phyloP scores from a whole-genome alignment of 1,140 invertebrate genomes.

The Drosophila murphyi region DNA sequence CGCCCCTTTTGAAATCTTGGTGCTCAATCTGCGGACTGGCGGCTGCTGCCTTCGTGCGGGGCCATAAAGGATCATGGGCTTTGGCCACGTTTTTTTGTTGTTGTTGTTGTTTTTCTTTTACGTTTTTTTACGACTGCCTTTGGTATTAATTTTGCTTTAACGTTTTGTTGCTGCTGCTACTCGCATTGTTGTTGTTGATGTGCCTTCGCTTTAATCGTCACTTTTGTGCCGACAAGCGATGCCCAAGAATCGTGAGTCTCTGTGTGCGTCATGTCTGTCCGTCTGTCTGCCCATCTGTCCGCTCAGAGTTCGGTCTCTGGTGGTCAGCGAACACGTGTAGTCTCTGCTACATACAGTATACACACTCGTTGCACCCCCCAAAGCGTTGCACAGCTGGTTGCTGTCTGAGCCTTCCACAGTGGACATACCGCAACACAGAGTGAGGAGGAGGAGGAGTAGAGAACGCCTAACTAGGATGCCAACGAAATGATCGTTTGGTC shows the following conservation, averaged over 20 bases:
- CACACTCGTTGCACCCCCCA: conserved; percentile 52
- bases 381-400: conserved; percentile 59
- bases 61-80: conserved; percentile 53
- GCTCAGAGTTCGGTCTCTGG: conserved; percentile 10
- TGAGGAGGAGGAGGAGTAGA: neutral
- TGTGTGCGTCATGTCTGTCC: conserved; percentile 19
- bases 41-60: conserved; percentile 33
- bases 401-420: conserved; percentile 38
- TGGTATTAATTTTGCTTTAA: conserved; percentile 70
- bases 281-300: conserved; percentile 12
- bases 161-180: conserved; percentile 45
- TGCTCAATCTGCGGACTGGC: conserved; percentile 56
- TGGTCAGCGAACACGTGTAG: conserved; percentile 65
- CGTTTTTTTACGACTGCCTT: conserved; percentile 67
- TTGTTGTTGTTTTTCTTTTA: conserved; percentile 13
- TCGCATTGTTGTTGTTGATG: neutral
- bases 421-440: conserved; percentile 63
- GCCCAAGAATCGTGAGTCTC: conserved; percentile 39
- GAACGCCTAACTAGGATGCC: conserved; percentile 63
- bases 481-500: conserved; percentile 64
- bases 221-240: conserved; percentile 50
- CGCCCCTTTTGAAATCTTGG: conserved; percentile 72
- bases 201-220: conserved; percentile 52
- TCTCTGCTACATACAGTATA: neutral
- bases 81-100: conserved; percentile 20